Conservation (phyloP, 2,797 vertebrate genomes). For the Gymnopithys bicolor region DNA sequence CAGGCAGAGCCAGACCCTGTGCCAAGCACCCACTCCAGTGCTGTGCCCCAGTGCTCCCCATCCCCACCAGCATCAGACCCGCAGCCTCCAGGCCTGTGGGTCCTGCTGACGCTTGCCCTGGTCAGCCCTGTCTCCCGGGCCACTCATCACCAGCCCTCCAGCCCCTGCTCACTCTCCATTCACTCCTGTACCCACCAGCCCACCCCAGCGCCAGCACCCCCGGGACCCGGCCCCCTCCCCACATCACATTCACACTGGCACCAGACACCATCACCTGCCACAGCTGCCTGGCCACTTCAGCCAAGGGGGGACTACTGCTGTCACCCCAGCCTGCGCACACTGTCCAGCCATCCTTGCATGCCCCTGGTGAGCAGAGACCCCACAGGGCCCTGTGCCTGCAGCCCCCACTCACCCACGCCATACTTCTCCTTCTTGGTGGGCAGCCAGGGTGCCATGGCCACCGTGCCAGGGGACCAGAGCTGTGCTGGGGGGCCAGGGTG, state of each 20-base stretch:
- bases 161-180: rapidly evolving
- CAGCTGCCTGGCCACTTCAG: background rate
- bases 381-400: rapidly evolving
- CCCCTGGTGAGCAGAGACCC: rapidly evolving
- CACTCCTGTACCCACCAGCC: background rate
- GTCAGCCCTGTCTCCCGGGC: rapidly evolving
- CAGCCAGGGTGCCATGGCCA: slow-evolving; percentile 50
- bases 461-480: background rate
- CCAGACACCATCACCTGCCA: background rate
- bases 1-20: background rate
- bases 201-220: rapidly evolving
- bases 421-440: slow-evolving; percentile 56
- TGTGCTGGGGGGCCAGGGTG: background rate
- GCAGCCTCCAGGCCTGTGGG: rapidly evolving
- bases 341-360: rapidly evolving
- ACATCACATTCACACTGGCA: rapidly evolving
- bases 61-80: background rate
- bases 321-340: background rate
- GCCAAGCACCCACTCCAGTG: background rate
- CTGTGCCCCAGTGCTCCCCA: background rate
- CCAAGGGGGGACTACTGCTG: rapidly evolving
- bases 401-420: slow-evolving; percentile 51
- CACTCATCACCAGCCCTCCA: background rate
- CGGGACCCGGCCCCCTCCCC: rapidly evolving
- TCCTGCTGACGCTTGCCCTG: background rate